Evolutionary conservation across 2,888 invertebrate genomes (phyloP).

Genomic region (Meiosimyza platycephala): DNA sequence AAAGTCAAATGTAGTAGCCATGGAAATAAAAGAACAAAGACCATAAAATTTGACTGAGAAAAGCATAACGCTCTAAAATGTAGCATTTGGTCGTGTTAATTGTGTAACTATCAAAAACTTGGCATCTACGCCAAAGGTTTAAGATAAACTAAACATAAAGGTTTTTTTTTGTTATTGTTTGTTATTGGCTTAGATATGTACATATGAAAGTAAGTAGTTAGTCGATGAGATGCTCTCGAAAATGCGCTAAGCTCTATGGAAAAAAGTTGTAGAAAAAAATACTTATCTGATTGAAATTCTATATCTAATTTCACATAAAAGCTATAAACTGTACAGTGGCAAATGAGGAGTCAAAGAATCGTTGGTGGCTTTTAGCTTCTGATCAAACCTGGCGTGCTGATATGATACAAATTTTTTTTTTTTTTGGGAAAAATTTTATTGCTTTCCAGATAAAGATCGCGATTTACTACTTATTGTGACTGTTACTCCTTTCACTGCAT

Average conservation of each 20-base stretch:
- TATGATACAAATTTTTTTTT: conserved; percentile 18
- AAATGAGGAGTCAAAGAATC: conserved; percentile 19
- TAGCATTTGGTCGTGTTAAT: conserved; percentile 1
- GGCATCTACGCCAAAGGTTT: conserved; percentile 8
- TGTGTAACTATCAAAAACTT: conserved; percentile 22
- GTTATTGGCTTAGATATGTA: background rate
- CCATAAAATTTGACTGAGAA: conserved; percentile 8
- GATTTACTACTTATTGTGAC: conserved; percentile 11
- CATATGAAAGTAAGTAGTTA: conserved; percentile 1
- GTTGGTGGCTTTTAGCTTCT: conserved; percentile 30
- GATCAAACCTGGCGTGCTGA: conserved; percentile 3
- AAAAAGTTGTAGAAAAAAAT: conserved; percentile 5
- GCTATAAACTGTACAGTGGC: conserved; percentile 11
- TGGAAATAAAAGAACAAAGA: background rate
- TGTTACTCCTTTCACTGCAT: background rate
- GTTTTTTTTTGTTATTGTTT: too few relatives aligned
- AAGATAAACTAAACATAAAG: background rate
- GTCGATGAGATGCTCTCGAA: conserved; percentile 28
- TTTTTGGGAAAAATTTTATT: conserved; percentile 34
- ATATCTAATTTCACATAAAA: conserved; percentile 1
- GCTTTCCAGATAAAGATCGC: conserved; percentile 28
- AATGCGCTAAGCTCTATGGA: conserved; percentile 17
- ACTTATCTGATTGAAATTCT: conserved; percentile 22
- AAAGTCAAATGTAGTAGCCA: background rate
- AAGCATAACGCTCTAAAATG: background rate